phyloP scores from a whole-genome alignment of 1,140 invertebrate genomes.

The Phenacoccus solenopsis region DNA sequence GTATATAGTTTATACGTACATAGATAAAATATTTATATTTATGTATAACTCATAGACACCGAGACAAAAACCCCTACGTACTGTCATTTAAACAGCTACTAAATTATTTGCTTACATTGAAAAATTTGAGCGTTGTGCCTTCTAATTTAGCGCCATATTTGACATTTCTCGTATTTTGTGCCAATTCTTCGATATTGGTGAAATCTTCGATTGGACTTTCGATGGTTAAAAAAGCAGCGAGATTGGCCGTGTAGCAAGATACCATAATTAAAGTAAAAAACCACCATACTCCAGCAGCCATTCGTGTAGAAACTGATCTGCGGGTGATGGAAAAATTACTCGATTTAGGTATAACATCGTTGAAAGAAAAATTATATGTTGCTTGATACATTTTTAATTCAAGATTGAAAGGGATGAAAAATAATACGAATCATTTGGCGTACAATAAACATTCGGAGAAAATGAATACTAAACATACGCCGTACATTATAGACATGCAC shows the following conservation, averaged over 20 bases:
- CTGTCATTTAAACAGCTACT: too few relatives aligned
- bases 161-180: conserved; percentile 90
- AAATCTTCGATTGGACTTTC: conserved; percentile 93
- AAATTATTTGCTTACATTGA: conserved; percentile 49
- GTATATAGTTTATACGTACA: too few relatives aligned
- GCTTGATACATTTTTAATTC: too few relatives aligned
- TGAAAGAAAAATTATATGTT: conserved; percentile 4
- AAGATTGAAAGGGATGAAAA: too few relatives aligned
- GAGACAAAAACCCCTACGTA: too few relatives aligned
- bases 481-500: not conserved
- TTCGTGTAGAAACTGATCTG: conserved; percentile 71
- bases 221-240: conserved; percentile 93
- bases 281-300: conserved; percentile 93
- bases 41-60: too few relatives aligned
- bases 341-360: not conserved
- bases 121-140: conserved; percentile 84
- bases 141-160: conserved; percentile 92
- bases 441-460: not conserved
- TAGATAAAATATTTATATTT: too few relatives aligned
- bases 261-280: conserved; percentile 98
- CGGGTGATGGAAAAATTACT: not conserved
- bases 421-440: not conserved
- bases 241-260: conserved; percentile 95
- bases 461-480: not conserved
- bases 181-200: conserved; percentile 86